These are phyloP conservation scores for Girardinichthys multiradiatus DNA, from an alignment of 2,113 vertebrate genomes.

Conservation along the genomic window DNA sequence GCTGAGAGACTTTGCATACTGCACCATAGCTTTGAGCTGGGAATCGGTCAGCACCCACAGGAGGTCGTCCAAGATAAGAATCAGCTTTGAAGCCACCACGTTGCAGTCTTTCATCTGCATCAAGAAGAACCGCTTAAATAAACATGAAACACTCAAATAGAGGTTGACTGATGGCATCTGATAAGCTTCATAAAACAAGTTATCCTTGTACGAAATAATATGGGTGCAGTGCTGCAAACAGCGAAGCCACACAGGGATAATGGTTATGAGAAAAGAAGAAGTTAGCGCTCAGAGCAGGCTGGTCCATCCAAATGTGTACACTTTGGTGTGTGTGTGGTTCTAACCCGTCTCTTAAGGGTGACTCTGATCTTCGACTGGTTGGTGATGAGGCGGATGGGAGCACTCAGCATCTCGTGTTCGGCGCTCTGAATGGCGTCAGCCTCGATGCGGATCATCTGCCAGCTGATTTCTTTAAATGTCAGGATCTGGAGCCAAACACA, in stretches of 20 bases:
- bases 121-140: not conserved
- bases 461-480: constrained; percentile 99
- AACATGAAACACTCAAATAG: constrained; percentile 22
- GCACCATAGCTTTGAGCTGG: constrained; percentile 98
- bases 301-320: too few species aligned
- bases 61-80: constrained; percentile 95
- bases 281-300: too few species aligned
- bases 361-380: constrained; percentile 98
- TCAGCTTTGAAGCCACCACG: constrained; percentile 94
- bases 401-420: constrained; percentile 94
- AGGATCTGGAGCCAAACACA: constrained; percentile 81
- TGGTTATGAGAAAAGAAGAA: not conserved
- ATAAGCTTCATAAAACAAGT: not conserved
- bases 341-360: constrained; percentile 96
- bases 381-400: constrained; percentile 96
- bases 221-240: not conserved
- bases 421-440: constrained; percentile 96
- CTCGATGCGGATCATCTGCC: constrained; percentile 99
- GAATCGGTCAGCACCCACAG: constrained; percentile 99
- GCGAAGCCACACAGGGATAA: too few species aligned
- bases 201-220: not conserved
- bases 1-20: constrained; percentile 97
- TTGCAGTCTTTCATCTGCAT: constrained; percentile 94
- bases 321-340: constrained; percentile 10
- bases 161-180: not conserved